A percentile compares a stretch with the other conserved stretches of the same genome.
Conservation (phyloP, 2,797 vertebrate species). For the Knipowitschia caucasica region DNA sequence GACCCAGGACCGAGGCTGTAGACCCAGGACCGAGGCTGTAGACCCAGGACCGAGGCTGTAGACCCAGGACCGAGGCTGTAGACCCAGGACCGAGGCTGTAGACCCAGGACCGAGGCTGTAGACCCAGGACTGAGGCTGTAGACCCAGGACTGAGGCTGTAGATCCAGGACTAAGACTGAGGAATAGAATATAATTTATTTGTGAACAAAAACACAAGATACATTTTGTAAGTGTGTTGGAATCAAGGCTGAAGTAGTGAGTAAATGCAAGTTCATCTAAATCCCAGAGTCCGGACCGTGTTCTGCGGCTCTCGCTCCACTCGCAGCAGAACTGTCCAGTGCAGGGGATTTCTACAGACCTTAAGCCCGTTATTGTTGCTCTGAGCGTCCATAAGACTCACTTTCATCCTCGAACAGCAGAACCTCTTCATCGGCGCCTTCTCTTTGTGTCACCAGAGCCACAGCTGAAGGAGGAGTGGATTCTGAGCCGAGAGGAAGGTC, state of each 20-base stretch:
- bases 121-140: too few relatives aligned
- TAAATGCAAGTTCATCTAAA: slow-evolving; percentile 72
- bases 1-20: too few relatives aligned
- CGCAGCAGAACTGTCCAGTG: slow-evolving; percentile 34
- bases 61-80: too few relatives aligned
- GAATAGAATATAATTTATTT: too few relatives aligned
- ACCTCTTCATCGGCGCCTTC: slow-evolving; percentile 51
- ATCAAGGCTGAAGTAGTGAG: slow-evolving; percentile 51
- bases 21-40: too few relatives aligned
- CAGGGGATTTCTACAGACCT: slow-evolving; percentile 62
- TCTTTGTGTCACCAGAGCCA: slow-evolving; percentile 58
- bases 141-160: too few relatives aligned
- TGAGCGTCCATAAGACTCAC: slow-evolving; percentile 57
- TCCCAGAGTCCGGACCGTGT: slow-evolving; percentile 39
- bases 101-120: too few relatives aligned
- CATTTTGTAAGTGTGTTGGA: too few relatives aligned
- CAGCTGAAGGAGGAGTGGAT: slow-evolving; percentile 60
- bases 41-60: too few relatives aligned
- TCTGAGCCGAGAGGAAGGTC: slow-evolving; percentile 32
- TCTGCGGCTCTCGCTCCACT: slow-evolving; percentile 60
- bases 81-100: too few relatives aligned
- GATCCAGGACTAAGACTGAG: too few relatives aligned
- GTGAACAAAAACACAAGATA: too few relatives aligned
- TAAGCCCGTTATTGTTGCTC: slow-evolving; percentile 68
- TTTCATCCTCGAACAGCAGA: slow-evolving; percentile 62